Percentiles rank a stretch among this genome's conserved stretches.
These are phyloP conservation scores for Poeciliopsis presidionis DNA, from an alignment of 2,797 vertebrate species.

Conservation along the genomic window DNA sequence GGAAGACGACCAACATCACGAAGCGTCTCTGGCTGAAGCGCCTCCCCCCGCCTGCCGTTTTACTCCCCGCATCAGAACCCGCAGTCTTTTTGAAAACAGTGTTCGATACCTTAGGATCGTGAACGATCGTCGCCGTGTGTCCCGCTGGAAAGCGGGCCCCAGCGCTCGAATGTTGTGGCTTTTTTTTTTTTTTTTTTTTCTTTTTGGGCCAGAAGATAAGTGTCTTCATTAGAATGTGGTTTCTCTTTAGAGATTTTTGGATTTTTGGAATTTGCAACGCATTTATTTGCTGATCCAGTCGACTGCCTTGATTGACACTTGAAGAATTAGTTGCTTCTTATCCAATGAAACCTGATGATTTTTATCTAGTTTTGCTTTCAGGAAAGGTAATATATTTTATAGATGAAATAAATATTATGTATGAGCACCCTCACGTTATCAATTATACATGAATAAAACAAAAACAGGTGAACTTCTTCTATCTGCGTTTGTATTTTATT, in stretches of 20 bases:
- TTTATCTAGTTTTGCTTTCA: slow-evolving; percentile 83
- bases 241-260: not conserved
- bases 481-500: not conserved
- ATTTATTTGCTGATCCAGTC: slow-evolving; percentile 65
- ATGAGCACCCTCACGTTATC: slow-evolving; percentile 76
- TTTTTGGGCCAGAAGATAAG: slow-evolving; percentile 41
- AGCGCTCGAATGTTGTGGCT: slow-evolving; percentile 44
- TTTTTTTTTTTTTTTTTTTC: slow-evolving; percentile 31
- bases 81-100: slow-evolving; percentile 58
- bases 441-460: slow-evolving; percentile 74
- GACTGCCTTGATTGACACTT: slow-evolving; percentile 79
- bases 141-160: slow-evolving; percentile 43
- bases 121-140: slow-evolving; percentile 49
- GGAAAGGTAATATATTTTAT: slow-evolving; percentile 85
- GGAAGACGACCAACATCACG: slow-evolving; percentile 35
- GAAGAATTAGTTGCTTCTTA: slow-evolving; percentile 79
- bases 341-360: slow-evolving; percentile 76
- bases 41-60: slow-evolving; percentile 30
- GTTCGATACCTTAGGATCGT: slow-evolving; percentile 56
- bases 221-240: slow-evolving; percentile 71
- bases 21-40: slow-evolving; percentile 50
- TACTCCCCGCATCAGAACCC: slow-evolving; percentile 28
- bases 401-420: slow-evolving; percentile 74
- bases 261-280: slow-evolving; percentile 56
- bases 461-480: slow-evolving; percentile 11